Evolutionary conservation across 2,797 vertebrate genomes (phyloP).

Genomic region (Botia almorhae): DNA sequence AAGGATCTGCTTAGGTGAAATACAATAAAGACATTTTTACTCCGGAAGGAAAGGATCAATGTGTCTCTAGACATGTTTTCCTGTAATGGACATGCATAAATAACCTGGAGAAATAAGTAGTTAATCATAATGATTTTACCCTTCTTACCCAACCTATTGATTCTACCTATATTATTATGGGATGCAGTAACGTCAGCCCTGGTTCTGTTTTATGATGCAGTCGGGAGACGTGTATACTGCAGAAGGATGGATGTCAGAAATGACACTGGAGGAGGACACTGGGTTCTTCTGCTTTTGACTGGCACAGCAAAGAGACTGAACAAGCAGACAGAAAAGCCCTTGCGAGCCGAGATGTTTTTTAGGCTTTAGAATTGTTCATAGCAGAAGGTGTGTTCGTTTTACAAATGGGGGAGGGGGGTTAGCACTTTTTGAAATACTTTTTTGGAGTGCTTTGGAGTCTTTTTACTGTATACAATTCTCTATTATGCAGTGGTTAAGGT

Average conservation of each 20-base stretch:
- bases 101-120: conserved; percentile 61
- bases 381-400: neutral
- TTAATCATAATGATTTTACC: conserved; percentile 62
- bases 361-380: neutral
- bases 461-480: neutral
- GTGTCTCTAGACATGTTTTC: conserved; percentile 70
- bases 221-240: conserved; percentile 15
- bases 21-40: conserved; percentile 78
- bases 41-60: conserved; percentile 71
- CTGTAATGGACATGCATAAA: conserved; percentile 75
- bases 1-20: conserved; percentile 76
- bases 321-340: neutral
- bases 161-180: conserved; percentile 45
- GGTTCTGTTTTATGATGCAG: conserved; percentile 15
- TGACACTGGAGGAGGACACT: neutral
- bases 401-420: neutral
- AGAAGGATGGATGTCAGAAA: conserved; percentile 5
- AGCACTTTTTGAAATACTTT: neutral
- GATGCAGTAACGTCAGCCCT: conserved; percentile 22
- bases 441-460: neutral
- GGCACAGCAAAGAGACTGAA: conserved; percentile 5
- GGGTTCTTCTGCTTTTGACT: conserved; percentile 6
- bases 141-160: conserved; percentile 55
- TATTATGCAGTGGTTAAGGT: neutral
- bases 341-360: neutral